Conservation (phyloP, 2,113 vertebrate species). For the Saguinus midas region DNA sequence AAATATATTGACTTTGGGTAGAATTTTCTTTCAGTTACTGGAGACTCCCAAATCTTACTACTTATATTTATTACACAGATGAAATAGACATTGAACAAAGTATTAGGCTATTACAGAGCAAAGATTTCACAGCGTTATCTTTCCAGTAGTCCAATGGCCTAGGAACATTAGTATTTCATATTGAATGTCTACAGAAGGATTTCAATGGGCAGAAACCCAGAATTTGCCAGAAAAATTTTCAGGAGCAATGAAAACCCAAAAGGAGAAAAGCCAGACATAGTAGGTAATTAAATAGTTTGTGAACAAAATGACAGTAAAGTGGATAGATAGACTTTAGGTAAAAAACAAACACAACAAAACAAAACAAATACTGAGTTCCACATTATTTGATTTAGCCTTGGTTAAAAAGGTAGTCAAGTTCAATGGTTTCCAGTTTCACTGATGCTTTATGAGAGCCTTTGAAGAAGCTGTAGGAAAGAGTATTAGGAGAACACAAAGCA, state of each 20-base stretch:
- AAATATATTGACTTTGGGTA: slow-evolving; percentile 75
- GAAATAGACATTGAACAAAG: slow-evolving; percentile 66
- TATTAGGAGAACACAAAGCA: background rate
- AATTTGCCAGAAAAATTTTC: slow-evolving; percentile 16
- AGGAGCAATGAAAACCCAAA: slow-evolving; percentile 8
- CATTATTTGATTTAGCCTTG: background rate
- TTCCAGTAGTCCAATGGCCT: background rate
- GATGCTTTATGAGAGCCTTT: background rate
- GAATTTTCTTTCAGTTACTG: slow-evolving; percentile 83
- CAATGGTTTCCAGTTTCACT: background rate
- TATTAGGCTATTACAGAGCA: slow-evolving; percentile 69
- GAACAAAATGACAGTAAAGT: background rate
- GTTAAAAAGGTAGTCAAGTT: background rate
- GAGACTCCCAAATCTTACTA: slow-evolving; percentile 74
- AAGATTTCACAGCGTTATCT: slow-evolving; percentile 71
- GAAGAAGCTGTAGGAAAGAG: background rate
- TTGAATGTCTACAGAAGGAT: slow-evolving; percentile 53
- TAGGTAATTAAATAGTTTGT: background rate
- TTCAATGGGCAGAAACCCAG: background rate
- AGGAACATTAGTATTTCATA: slow-evolving; percentile 37
- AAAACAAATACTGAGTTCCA: background rate
- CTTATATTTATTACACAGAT: slow-evolving; percentile 66
- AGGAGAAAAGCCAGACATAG: background rate
- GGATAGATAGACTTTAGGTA: background rate
- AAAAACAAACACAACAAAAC: background rate